phyloP scores from a whole-genome alignment of 1,140 invertebrate genomes.

The Oryzaephilus surinamensis region DNA sequence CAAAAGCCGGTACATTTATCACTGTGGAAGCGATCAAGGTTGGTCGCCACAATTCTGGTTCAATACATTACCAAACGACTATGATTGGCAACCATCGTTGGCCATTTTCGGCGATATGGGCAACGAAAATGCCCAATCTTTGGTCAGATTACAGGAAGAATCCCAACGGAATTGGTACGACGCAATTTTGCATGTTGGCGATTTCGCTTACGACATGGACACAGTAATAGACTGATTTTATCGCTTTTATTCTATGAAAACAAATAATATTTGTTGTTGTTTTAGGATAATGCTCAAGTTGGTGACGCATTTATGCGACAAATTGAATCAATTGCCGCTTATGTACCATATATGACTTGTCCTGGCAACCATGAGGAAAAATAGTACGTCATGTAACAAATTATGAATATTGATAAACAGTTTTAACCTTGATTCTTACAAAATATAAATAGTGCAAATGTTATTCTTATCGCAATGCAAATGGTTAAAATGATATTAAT shows the following conservation, averaged over 20 bases:
- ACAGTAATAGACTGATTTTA: conserved; percentile 42
- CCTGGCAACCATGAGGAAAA: conserved; percentile 83
- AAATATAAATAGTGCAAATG: no score
- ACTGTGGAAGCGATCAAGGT: conserved; percentile 65
- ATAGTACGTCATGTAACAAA: conserved; percentile 49
- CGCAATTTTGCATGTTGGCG: conserved; percentile 84
- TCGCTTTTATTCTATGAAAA: background rate
- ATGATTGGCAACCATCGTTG: conserved; percentile 65
- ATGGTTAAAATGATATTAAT: no score
- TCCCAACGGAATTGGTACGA: conserved; percentile 72
- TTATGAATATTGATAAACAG: background rate
- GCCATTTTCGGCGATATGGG: conserved; percentile 90
- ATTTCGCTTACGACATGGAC: conserved; percentile 95
- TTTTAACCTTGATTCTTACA: background rate
- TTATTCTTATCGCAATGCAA: no score
- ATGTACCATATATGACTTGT: conserved; percentile 86
- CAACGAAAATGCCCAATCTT: conserved; percentile 75
- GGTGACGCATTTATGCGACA: conserved; percentile 88
- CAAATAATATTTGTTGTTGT: background rate
- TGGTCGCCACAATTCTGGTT: conserved; percentile 75
- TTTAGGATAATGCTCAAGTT: conserved; percentile 55
- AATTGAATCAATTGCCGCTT: conserved; percentile 75
- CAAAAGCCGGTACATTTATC: conserved; percentile 53
- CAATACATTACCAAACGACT: conserved; percentile 49
- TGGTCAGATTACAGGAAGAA: conserved; percentile 71